A percentile compares a stretch with the other conserved stretches of the same genome.
These are phyloP conservation scores for Trichoplusia ni DNA, from an alignment of 1,140 invertebrate genomes.

Conservation along the genomic window DNA sequence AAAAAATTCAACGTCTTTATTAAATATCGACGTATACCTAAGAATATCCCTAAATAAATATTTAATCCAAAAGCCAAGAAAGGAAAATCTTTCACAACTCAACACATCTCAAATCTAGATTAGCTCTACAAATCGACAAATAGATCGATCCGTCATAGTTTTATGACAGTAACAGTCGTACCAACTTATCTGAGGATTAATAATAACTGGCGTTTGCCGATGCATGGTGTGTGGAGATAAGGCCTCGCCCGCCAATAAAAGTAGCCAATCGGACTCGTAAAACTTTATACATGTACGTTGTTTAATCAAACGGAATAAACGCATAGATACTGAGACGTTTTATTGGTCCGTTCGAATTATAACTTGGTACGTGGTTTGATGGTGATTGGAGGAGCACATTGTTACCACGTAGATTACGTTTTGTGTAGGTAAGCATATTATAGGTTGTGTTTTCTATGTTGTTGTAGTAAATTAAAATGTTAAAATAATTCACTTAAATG, in stretches of 20 bases:
- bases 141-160: conserved; percentile 7
- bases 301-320: not conserved
- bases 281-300: conserved; percentile 4
- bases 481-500: too few relatives aligned
- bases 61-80: too few relatives aligned
- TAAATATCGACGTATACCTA: too few relatives aligned
- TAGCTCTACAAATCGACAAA: not conserved
- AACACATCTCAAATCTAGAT: not conserved
- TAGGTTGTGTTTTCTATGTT: too few relatives aligned
- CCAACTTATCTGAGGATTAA: not conserved
- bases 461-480: too few relatives aligned
- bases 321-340: not conserved
- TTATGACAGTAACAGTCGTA: conserved; percentile 12
- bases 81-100: not conserved
- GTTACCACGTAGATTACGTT: too few relatives aligned
- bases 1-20: too few relatives aligned
- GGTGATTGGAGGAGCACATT: too few relatives aligned
- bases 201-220: conserved; percentile 1
- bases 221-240: conserved; percentile 3
- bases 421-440: too few relatives aligned
- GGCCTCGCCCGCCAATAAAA: conserved; percentile 16
- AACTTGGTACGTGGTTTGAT: too few relatives aligned
- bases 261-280: conserved; percentile 13
- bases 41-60: too few relatives aligned
- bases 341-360: too few relatives aligned